phyloP scores from a whole-genome alignment of 2,888 invertebrate species.

The Miltochrista miniata region DNA sequence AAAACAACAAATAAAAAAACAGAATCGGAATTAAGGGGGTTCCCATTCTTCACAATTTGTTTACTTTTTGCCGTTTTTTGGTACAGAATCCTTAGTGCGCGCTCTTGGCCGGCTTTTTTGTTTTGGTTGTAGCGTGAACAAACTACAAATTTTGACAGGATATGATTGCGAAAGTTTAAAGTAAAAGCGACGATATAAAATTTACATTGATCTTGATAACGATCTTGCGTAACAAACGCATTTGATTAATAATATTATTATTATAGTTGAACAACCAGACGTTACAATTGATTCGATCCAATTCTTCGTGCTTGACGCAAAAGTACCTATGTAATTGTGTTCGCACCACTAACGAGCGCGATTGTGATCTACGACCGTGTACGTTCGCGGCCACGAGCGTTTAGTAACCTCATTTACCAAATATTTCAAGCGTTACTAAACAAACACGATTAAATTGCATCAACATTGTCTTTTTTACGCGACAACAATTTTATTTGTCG shows the following conservation, averaged over 20 bases:
- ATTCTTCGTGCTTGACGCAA: constrained; percentile 44
- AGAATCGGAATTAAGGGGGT: too few species aligned
- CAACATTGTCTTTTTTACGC: too few species aligned
- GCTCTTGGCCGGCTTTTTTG: too few species aligned
- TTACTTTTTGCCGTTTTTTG: too few species aligned
- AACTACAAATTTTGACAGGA: too few species aligned
- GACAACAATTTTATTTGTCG: too few species aligned
- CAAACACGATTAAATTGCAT: too few species aligned
- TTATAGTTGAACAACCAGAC: constrained; percentile 39
- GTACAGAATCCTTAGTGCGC: too few species aligned
- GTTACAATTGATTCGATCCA: constrained; percentile 57
- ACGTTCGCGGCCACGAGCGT: constrained; percentile 1
- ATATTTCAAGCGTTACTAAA: too few species aligned
- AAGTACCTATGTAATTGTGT: constrained; percentile 33
- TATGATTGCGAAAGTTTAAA: not conserved
- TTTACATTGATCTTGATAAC: constrained; percentile 41
- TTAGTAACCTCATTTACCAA: not conserved
- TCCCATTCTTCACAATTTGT: too few species aligned
- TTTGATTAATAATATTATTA: constrained; percentile 38
- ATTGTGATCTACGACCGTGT: constrained; percentile 22
- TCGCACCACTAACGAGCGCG: constrained; percentile 20
- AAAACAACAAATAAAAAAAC: too few species aligned
- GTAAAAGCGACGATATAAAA: constrained; percentile 12
- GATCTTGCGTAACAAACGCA: constrained; percentile 37
- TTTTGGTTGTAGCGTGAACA: too few species aligned